phyloP scores from a whole-genome alignment of 2,113 vertebrate species.

The Thalassarche chlororhynchos region DNA sequence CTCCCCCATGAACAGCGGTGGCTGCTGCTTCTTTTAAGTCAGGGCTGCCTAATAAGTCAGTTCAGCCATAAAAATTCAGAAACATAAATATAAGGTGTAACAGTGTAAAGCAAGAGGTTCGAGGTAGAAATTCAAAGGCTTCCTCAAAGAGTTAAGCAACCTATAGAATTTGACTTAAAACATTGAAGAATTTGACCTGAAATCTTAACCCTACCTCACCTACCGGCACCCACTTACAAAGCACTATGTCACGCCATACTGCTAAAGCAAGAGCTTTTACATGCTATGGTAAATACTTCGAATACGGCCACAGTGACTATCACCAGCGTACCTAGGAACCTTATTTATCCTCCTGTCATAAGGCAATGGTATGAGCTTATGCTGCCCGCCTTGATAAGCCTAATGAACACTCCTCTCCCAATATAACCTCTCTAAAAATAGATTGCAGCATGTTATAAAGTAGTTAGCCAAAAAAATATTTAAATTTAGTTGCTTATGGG shows the following conservation, averaged over 20 bases:
- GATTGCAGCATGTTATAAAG: background rate
- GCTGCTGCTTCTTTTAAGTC: background rate
- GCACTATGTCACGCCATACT: background rate
- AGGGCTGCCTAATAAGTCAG: background rate
- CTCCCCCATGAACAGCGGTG: background rate
- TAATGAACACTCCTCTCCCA: background rate
- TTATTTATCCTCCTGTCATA: background rate
- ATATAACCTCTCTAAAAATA: background rate
- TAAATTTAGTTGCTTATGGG: background rate
- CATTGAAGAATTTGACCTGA: background rate
- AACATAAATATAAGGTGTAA: background rate
- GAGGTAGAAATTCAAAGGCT: background rate
- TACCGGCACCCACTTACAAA: background rate
- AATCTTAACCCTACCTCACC: background rate
- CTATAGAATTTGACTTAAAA: background rate
- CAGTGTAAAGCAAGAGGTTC: background rate
- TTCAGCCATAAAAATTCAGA: background rate
- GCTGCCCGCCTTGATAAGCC: background rate
- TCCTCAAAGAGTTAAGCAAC: background rate
- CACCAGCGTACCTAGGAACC: background rate
- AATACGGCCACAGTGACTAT: background rate
- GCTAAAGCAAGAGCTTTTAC: background rate
- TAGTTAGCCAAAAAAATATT: background rate
- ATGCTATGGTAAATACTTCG: fast-evolving
- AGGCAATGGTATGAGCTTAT: background rate